phyloP scores from a whole-genome alignment of 2,113 vertebrate species.

The Salvator merianae region DNA sequence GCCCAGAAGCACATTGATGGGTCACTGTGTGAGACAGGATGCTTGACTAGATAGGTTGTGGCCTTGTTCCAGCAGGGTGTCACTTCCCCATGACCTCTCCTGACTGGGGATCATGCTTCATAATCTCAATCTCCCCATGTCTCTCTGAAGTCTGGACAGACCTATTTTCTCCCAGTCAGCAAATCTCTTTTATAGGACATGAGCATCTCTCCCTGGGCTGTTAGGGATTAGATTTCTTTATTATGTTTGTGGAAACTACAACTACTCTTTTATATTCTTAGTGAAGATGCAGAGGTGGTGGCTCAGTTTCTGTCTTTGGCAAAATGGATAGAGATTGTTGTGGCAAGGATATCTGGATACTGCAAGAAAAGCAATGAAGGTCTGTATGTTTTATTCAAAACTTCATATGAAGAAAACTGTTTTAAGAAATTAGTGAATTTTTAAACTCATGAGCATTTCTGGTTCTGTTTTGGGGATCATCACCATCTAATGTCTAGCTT shows the following conservation, averaged over 20 bases:
- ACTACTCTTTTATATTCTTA: slow-evolving; percentile 67
- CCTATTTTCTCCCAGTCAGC: no score
- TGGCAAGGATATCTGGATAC: slow-evolving; percentile 87
- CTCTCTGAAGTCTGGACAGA: no score
- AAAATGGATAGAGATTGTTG: slow-evolving; percentile 90
- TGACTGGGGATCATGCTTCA: no score
- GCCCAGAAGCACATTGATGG: no score
- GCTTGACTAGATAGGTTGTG: no score
- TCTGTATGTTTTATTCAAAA: slow-evolving; percentile 58
- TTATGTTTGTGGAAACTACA: slow-evolving; percentile 50
- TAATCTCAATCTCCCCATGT: no score
- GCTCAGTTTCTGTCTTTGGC: slow-evolving; percentile 86
- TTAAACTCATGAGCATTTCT: not conserved
- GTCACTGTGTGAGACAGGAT: no score
- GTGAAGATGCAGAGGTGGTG: slow-evolving; percentile 88
- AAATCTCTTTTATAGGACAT: not conserved
- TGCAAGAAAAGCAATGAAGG: slow-evolving; percentile 75
- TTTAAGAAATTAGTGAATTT: not conserved
- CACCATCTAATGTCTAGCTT: not conserved
- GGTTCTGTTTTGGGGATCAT: not conserved
- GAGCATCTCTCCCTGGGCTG: not conserved
- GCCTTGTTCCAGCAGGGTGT: no score
- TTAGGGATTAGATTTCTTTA: not conserved
- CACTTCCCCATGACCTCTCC: no score
- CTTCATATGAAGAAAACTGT: not conserved